These are phyloP conservation scores for Acanthurus lineatus DNA, from an alignment of 2,797 vertebrate species.

Conservation along the genomic window DNA sequence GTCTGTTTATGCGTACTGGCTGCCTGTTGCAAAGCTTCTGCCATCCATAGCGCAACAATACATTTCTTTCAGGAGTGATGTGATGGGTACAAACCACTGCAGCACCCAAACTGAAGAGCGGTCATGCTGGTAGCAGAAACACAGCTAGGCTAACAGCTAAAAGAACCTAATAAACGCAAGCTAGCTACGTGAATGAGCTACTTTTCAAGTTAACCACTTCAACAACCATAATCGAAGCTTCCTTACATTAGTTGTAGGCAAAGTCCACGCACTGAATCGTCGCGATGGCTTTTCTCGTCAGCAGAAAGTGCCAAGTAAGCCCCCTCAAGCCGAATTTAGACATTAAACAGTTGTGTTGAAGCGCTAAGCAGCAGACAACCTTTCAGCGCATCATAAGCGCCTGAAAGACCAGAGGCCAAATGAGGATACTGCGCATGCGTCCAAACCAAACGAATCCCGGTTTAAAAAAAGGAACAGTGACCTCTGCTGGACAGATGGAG, in stretches of 20 bases:
- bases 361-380: constrained; percentile 63
- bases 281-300: constrained; percentile 25
- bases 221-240: constrained; percentile 6
- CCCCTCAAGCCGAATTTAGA: constrained; percentile 55
- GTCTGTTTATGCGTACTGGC: not conserved
- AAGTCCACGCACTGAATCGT: constrained; percentile 19
- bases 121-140: constrained; percentile 40
- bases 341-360: constrained; percentile 48
- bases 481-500: constrained; percentile 56
- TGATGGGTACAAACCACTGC: not conserved
- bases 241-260: constrained; percentile 34
- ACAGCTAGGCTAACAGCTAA: constrained; percentile 61
- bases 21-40: not conserved
- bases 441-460: not conserved
- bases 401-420: constrained; percentile 77
- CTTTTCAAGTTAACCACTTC: constrained; percentile 30
- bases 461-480: constrained; percentile 21
- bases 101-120: constrained; percentile 7
- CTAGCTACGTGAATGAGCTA: constrained; percentile 40
- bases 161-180: constrained; percentile 46
- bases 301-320: constrained; percentile 40
- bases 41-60: no score
- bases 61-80: not conserved
- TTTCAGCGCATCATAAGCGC: constrained; percentile 76
- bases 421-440: constrained; percentile 79